phyloP scores from a whole-genome alignment of 2,888 invertebrate species.

The Notodonta ziczac region DNA sequence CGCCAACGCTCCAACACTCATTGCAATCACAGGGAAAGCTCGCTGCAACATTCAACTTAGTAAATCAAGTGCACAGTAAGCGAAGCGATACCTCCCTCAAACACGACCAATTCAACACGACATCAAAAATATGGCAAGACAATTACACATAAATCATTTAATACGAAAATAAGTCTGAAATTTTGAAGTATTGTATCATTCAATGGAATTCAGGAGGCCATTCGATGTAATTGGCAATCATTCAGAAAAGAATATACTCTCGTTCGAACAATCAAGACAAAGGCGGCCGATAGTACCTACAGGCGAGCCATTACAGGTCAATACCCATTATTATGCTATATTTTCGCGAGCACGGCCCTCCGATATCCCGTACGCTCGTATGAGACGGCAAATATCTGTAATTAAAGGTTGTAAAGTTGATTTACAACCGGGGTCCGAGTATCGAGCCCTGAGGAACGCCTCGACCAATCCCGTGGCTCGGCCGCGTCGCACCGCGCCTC shows the following conservation, averaged over 20 bases:
- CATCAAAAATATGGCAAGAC: constrained; percentile 47
- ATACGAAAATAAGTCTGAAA: constrained; percentile 73
- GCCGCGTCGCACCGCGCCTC: constrained; percentile 61
- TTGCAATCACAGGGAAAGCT: neutral
- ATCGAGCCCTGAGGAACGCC: constrained; percentile 74
- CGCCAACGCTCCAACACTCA: neutral
- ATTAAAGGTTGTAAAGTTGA: constrained; percentile 85
- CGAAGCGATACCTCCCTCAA: constrained; percentile 5
- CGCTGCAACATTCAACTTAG: constrained; percentile 14
- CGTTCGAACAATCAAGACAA: constrained; percentile 81
- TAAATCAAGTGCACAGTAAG: constrained; percentile 17
- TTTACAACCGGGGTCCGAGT: constrained; percentile 79
- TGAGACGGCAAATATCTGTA: constrained; percentile 84
- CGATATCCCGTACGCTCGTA: constrained; percentile 79
- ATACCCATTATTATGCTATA: constrained; percentile 85
- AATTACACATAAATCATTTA: constrained; percentile 79
- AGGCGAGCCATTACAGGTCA: constrained; percentile 82
- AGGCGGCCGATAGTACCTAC: constrained; percentile 82
- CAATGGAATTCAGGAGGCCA: constrained; percentile 79
- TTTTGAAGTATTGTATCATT: constrained; percentile 68
- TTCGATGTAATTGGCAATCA: constrained; percentile 84
- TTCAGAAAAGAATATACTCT: constrained; percentile 80
- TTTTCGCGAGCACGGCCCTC: constrained; percentile 82
- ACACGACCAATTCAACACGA: constrained; percentile 29
- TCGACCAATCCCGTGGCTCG: constrained; percentile 71